These are phyloP conservation scores for Chelonus formosanus DNA, from an alignment of 2,888 invertebrate species.

Conservation along the genomic window DNA sequence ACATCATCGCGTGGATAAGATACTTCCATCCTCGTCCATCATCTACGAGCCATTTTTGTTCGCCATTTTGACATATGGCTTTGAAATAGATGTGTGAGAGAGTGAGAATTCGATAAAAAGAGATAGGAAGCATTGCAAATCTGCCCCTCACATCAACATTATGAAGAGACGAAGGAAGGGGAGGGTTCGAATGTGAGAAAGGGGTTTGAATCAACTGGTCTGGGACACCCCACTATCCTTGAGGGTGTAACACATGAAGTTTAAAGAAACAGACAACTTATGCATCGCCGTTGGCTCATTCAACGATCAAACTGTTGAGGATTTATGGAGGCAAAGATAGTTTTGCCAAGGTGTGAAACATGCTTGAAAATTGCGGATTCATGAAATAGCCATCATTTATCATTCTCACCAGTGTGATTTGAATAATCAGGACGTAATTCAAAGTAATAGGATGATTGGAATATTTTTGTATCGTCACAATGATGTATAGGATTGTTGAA, in stretches of 20 bases:
- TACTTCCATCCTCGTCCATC: conserved; percentile 36
- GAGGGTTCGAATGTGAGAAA: conserved; percentile 22
- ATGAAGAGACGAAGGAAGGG: conserved; percentile 19
- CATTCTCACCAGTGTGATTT: conserved; percentile 25
- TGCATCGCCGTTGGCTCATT: conserved; percentile 6
- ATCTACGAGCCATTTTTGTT: conserved; percentile 39
- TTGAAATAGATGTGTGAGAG: not conserved
- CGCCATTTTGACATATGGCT: conserved; percentile 49
- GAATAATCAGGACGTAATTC: conserved; percentile 35
- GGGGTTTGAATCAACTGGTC: conserved; percentile 6
- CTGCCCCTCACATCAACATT: conserved; percentile 8
- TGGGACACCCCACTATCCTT: conserved; percentile 2
- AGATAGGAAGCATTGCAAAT: conserved; percentile 6
- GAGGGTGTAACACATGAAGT: not conserved
- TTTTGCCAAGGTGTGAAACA: conserved; percentile 32
- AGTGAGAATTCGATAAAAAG: not conserved
- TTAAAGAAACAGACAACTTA: not conserved
- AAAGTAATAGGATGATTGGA: conserved; percentile 29
- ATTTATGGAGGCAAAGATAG: conserved; percentile 20
- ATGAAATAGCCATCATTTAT: conserved; percentile 31
- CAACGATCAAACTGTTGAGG: not conserved
- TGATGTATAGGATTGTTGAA: conserved; percentile 9
- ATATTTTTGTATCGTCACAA: conserved; percentile 10
- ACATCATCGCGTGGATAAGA: not conserved
- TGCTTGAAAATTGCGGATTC: conserved; percentile 30